Base-by-base conservation (phyloP, 2,888 invertebrate genomes). In the Caenorhabditis sp. region DNA sequence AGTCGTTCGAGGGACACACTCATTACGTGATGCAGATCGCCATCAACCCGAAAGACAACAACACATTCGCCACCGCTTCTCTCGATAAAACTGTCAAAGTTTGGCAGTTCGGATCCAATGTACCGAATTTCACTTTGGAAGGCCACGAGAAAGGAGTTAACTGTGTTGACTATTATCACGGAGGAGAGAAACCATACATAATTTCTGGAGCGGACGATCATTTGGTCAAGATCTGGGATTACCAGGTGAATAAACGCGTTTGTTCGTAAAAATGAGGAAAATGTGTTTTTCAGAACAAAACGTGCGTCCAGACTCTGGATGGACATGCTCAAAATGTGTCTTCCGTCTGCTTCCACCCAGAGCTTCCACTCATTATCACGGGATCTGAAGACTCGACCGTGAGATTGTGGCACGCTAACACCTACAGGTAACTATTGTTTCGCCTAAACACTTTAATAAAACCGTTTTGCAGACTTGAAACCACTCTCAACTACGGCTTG, bases 21-120 rank as follows among this genome's bases (percentile, higher is more conserved):
- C 99, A 99, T 90, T 99, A 99, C 89, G 96, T 99, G 1, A 99
- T 99, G 99, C 98, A 99, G 90, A 94, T 99, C 85, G 97, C 96
- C 0, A 94, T 99, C 88, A 99, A 99, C 91, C 99, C 99, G 0
- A 99, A 99, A 90, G 99, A 99, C 89, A 99, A 98, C 90, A 99
- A 99, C 90, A 98, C 98, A 39, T 99, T 99, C 91, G 99, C 98
- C 13, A 96, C 96, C 86, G 99, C 97, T n/a, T 98, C 98, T 43
- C 92, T 99, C 41, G 99, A 99, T 90, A 93, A 96, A 80, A 97
- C 96, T 0, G 93, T 99, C 24, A 99, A 99, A 92, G 94, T 96
- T 1, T 99, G 99, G 99, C 98, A 99, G 89, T 92, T 99, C 50
- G 99, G 99, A 1, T 96, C 97, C 0, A 93, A 94, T n/a, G 93